These are phyloP conservation scores for Melitaea athalia DNA, from an alignment of 2,888 invertebrate species.

Conservation along the genomic window DNA sequence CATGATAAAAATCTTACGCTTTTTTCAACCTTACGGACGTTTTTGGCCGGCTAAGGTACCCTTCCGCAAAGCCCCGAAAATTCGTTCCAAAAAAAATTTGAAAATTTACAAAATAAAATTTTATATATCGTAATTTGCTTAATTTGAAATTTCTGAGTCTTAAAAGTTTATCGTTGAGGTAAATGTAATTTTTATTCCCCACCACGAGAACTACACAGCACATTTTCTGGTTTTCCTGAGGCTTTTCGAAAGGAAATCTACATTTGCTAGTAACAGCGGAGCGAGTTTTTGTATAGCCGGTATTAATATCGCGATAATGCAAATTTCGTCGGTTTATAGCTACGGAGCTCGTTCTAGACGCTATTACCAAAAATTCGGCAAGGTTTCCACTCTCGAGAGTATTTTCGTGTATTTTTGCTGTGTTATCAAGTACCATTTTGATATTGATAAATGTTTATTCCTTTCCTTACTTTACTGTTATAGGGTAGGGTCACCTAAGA, in stretches of 20 bases:
- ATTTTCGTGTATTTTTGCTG: constrained; percentile 59
- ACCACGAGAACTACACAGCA: constrained; percentile 2
- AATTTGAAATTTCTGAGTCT: background rate
- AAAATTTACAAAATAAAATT: background rate
- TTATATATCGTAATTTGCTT: background rate
- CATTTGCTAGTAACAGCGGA: constrained; percentile 45
- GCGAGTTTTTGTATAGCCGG: constrained; percentile 55
- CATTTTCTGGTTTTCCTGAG: constrained; percentile 38
- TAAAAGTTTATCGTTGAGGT: background rate
- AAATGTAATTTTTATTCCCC: background rate
- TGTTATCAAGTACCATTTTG: constrained; percentile 54
- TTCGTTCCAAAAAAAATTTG: no score
- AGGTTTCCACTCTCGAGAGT: constrained; percentile 61
- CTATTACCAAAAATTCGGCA: constrained; percentile 68
- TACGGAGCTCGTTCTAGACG: constrained; percentile 55
- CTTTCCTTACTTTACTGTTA: constrained; percentile 12
- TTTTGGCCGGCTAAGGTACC: no score
- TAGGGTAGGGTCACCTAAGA: no score
- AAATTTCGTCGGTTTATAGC: constrained; percentile 63
- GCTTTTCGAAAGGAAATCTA: constrained; percentile 41
- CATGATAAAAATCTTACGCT: no score
- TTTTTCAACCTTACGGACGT: no score
- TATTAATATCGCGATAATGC: constrained; percentile 72
- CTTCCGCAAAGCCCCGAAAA: no score
- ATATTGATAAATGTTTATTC: constrained; percentile 43